Base-by-base conservation (phyloP, 2,113 vertebrate species). In the Tachycineta bicolor region DNA sequence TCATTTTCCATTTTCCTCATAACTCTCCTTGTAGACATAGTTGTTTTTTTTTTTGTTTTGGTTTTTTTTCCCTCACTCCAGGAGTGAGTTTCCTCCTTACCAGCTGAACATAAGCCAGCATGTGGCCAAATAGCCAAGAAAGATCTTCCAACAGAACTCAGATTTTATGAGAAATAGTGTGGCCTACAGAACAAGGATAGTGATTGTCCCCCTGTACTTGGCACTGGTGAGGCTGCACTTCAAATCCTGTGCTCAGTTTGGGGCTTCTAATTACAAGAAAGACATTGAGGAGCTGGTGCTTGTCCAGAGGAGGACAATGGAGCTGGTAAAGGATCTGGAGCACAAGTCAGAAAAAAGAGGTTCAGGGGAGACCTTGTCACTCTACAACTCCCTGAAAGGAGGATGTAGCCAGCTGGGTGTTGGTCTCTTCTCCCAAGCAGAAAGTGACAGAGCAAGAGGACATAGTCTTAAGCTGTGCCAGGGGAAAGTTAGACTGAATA, bases 131-230 rank as follows among this genome's bases (percentile, higher is more conserved):
- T 41, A 65, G 26, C 23, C 62, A 88, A 44, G 26, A 59, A 49
- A 20, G 25, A 28, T 6, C 59, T 39, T 20, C 17, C 10, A 75
- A 4, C 9, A 5, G 33, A 69, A 37, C 15, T 21, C 37, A 25
- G 12, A 6, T n/a, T 46, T 8, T 41, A 9, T 25, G 34, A 67
- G 34, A 53, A 76, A n/a, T 9, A 50, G 6, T 8, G 12, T 43
- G 25, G 29, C 10, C 25, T 63, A n/a, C 11, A 63, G 47, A 53
- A 68, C 10, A 3, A 63, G 12, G 24, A 2, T 26, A 33, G 39
- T 9, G 25, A 37, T 26, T 4, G 0, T 25, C 1, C 2, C 6
- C 11, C 19, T 33, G 11, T 33, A 22, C 19, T 21, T 0, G 0
- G 4, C 14, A 41, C 7, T 26, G 11, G 14, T 47, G 44, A 22